phyloP scores from a whole-genome alignment of 2,113 vertebrate species.

The Hyla sarda region DNA sequence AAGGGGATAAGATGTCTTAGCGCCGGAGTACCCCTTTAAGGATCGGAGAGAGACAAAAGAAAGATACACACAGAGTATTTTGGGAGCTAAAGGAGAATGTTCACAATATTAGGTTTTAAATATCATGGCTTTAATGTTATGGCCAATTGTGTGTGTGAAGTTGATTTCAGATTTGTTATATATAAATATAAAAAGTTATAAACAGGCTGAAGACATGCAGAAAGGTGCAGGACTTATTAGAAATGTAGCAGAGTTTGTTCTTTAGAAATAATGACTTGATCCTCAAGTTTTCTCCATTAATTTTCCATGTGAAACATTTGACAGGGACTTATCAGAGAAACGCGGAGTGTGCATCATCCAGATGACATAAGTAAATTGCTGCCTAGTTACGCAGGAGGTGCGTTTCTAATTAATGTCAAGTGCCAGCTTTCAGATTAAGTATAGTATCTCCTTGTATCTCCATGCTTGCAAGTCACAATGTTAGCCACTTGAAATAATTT shows the following conservation, averaged over 20 bases:
- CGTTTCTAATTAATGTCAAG: conserved; percentile 33
- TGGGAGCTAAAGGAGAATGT: too few species aligned
- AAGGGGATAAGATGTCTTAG: too few species aligned
- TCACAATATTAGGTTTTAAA: neutral
- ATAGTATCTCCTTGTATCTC: neutral
- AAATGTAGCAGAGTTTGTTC: neutral
- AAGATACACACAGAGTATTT: too few species aligned
- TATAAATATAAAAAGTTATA: neutral
- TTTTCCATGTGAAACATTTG: neutral
- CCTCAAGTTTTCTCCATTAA: neutral
- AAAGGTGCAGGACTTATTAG: neutral
- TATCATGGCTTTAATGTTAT: neutral
- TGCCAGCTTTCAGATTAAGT: neutral
- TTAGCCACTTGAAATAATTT: conserved; percentile 22
- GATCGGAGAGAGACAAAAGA: too few species aligned
- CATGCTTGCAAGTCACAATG: neutral
- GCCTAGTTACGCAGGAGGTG: neutral
- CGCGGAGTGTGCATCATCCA: neutral
- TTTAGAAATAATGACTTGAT: conserved; percentile 20
- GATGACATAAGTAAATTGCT: conserved; percentile 29
- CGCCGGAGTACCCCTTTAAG: too few species aligned
- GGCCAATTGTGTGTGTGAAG: neutral
- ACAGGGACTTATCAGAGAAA: neutral
- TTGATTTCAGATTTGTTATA: neutral
- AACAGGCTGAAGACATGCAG: neutral